These are phyloP conservation scores for Watsonalla binaria DNA, from an alignment of 2,888 invertebrate species.

Conservation along the genomic window DNA sequence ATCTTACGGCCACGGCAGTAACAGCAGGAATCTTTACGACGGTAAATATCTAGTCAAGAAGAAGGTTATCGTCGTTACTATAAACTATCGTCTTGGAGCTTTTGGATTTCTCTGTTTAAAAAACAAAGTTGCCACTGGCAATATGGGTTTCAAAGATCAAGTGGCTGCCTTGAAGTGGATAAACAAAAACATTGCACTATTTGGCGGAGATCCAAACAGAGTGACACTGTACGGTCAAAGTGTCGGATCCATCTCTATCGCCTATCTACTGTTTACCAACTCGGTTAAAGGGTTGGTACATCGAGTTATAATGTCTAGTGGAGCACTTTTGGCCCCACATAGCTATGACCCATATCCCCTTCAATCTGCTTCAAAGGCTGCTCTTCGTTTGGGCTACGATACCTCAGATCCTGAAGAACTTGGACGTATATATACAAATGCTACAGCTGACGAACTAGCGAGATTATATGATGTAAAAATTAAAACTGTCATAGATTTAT, in stretches of 20 bases:
- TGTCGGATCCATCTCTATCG: constrained; percentile 33
- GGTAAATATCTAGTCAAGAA: constrained; percentile 38
- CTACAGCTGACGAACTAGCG: constrained; percentile 26
- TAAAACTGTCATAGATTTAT: constrained; percentile 20
- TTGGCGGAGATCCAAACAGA: constrained; percentile 43
- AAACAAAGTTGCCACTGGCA: constrained; percentile 39
- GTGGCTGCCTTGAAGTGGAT: constrained; percentile 47
- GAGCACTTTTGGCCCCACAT: constrained; percentile 27
- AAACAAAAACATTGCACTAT: constrained; percentile 37
- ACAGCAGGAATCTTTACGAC: constrained; percentile 30
- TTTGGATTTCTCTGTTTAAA: constrained; percentile 47
- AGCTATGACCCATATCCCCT: constrained; percentile 26
- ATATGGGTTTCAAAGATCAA: constrained; percentile 47
- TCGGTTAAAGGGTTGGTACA: constrained; percentile 37
- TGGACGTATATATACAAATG: constrained; percentile 26
- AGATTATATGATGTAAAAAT: constrained; percentile 18
- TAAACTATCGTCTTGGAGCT: constrained; percentile 45
- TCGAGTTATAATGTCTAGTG: constrained; percentile 40
- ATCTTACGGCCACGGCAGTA: constrained; percentile 34
- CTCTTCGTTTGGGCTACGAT: constrained; percentile 25
- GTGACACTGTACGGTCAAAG: constrained; percentile 49
- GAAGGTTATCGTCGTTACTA: constrained; percentile 39
- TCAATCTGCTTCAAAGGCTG: constrained; percentile 21
- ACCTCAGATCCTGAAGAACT: constrained; percentile 29
- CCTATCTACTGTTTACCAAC: constrained; percentile 34